Base-by-base conservation (phyloP, 2,888 invertebrate species). In the Lutraria lutraria region DNA sequence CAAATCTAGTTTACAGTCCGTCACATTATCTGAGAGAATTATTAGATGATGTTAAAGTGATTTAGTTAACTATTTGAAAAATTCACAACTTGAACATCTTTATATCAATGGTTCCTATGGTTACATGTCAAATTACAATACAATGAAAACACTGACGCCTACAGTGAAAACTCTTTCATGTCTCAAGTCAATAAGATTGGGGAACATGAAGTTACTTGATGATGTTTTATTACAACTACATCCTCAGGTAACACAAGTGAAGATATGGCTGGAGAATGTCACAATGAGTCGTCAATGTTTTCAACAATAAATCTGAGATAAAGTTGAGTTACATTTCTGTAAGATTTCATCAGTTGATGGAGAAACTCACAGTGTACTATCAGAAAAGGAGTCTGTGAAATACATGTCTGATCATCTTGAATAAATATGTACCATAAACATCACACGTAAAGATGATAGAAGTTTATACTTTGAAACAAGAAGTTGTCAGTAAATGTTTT, bases 141-240 rank as follows among this genome's bases (percentile, higher is more conserved):
- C 60, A 60, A 60, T 60, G 60, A 60, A n/a, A 60, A n/a, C 60
- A 60, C 21, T 60, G n/a, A n/a, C 60, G 21, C 2, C 21, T 60
- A n/a, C 60, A 60, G 60, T 60, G n/a, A 60, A 19, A 8, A 21
- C 60, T 60, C 60, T 60, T 19, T n/a, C 60, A 60, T 60, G 21
- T 60, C 12, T 60, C 19, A 60, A 60, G 8, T 19, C n/a, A 60
- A 15, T 60, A 60, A n/a, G 2, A 60, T n/a, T 60, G 21, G 0
- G n/a, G 21, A 1, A n/a, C 19, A 60, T 60, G 60, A n/a, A 8
- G 0, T 60, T 60, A n/a, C 60, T n/a, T 60, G 60, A 60, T 60
- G 60, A 60, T 60, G 60, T 60, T 60, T 60, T 60, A 60, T 60
- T 60, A 60, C 19, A 60, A 60, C n/a, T 60, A 60, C 60, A 60